These are phyloP conservation scores for Petromus typicus DNA, from an alignment of 2,113 vertebrate genomes.

Conservation along the genomic window DNA sequence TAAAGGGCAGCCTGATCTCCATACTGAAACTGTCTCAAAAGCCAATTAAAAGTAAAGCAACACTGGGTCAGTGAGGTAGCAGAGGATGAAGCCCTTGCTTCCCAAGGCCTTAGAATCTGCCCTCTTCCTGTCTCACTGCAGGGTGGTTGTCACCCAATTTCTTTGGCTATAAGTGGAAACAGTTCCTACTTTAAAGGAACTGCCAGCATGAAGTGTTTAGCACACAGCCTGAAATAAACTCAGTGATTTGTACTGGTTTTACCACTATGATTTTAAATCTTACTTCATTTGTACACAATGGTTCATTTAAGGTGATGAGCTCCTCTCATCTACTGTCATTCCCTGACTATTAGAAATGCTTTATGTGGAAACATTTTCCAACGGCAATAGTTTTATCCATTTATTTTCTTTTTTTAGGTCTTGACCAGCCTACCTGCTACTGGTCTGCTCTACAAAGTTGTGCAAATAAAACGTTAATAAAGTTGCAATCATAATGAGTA, in stretches of 20 bases:
- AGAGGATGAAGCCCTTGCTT: not conserved
- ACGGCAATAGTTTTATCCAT: not conserved
- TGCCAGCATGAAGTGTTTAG: not conserved
- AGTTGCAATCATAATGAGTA: not conserved
- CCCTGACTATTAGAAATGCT: too few relatives aligned
- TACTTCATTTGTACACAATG: not conserved
- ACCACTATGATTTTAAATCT: not conserved
- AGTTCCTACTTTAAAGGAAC: not conserved
- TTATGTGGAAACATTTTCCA: not conserved
- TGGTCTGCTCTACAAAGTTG: not conserved
- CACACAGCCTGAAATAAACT: not conserved
- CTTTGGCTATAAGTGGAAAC: not conserved
- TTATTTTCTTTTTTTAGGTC: conserved; percentile 5
- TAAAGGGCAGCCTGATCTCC: too few relatives aligned
- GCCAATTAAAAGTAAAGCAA: not conserved
- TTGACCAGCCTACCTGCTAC: not conserved
- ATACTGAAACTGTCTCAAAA: not conserved
- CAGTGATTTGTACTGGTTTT: not conserved
- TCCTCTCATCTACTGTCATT: too few relatives aligned
- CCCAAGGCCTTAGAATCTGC: not conserved
- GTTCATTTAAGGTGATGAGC: not conserved
- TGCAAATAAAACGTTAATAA: not conserved
- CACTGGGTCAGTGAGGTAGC: not conserved
- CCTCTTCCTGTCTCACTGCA: not conserved
- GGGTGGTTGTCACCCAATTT: not conserved